Percentiles rank a stretch among this genome's conserved stretches.
phyloP scores from a whole-genome alignment of 2,888 invertebrate genomes.

The Cristatella mucedo region DNA sequence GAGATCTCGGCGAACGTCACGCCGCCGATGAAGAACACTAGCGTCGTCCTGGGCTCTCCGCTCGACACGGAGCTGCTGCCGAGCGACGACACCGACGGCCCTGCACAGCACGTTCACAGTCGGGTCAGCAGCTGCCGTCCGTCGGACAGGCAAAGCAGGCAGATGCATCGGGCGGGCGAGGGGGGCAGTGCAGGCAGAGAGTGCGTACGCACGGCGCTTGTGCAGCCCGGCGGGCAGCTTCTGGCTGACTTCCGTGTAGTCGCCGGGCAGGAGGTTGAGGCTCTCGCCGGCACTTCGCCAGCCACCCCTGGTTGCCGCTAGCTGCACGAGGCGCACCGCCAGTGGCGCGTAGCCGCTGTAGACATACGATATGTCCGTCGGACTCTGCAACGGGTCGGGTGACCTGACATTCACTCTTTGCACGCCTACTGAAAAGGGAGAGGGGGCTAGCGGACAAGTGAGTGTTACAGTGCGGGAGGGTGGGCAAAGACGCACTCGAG shows the following conservation, averaged over 20 bases:
- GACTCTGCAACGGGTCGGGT: slow-evolving; percentile 45
- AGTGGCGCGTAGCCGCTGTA: slow-evolving; percentile 82
- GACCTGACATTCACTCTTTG: neutral
- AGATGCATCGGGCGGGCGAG: too few species aligned
- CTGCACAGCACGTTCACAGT: neutral
- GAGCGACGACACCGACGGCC: slow-evolving; percentile 18
- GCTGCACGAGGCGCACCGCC: slow-evolving; percentile 57
- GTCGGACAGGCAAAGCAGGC: neutral
- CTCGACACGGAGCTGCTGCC: slow-evolving; percentile 35
- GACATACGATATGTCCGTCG: slow-evolving; percentile 74
- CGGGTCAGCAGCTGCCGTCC: neutral
- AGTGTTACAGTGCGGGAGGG: too few species aligned
- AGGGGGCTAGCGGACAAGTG: too few species aligned
- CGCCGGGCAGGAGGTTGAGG: slow-evolving; percentile 60
- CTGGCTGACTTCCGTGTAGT: slow-evolving; percentile 42
- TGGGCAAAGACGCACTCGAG: too few species aligned
- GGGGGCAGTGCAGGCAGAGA: too few species aligned
- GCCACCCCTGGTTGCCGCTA: slow-evolving; percentile 35
- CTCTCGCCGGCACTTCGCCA: slow-evolving; percentile 62
- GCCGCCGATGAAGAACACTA: slow-evolving; percentile 91
- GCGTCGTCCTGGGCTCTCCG: slow-evolving; percentile 47
- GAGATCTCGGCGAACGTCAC: slow-evolving; percentile 79
- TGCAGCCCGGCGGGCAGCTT: slow-evolving; percentile 38
- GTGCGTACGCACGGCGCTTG: slow-evolving; percentile 33
- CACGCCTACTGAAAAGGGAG: too few species aligned